A percentile compares a stretch with the other conserved stretches of the same genome.
phyloP scores from a whole-genome alignment of 2,888 invertebrate genomes.

The Rhogogaster chlorosoma region DNA sequence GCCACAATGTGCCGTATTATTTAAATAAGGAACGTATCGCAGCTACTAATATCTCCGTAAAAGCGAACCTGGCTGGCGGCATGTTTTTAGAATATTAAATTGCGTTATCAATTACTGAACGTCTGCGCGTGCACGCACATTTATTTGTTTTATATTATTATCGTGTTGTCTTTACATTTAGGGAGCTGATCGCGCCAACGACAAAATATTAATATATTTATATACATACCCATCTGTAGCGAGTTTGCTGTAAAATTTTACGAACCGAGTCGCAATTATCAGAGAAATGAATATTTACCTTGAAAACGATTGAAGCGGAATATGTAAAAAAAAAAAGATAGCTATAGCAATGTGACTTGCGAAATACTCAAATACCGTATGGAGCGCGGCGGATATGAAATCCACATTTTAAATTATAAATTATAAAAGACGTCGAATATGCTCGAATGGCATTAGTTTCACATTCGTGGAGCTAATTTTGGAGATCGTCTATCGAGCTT shows the following conservation, averaged over 20 bases:
- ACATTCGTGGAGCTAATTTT: not conserved
- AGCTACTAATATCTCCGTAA: constrained; percentile 40
- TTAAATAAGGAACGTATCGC: constrained; percentile 44
- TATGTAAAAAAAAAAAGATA: not conserved
- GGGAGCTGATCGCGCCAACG: constrained; percentile 6
- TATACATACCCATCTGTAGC: not conserved
- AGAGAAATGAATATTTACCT: not conserved
- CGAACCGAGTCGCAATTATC: not conserved
- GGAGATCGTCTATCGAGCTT: not conserved
- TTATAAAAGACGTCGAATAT: not conserved
- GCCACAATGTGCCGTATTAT: constrained; percentile 32
- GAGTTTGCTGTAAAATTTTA: not conserved
- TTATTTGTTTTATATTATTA: constrained; percentile 44
- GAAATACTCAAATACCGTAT: too few species aligned
- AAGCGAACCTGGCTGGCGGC: constrained; percentile 40
- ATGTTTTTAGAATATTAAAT: constrained; percentile 49
- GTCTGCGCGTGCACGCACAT: not conserved
- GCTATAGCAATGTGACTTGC: not conserved
- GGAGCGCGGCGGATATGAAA: not conserved
- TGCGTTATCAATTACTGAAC: constrained; percentile 40
- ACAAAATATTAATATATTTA: not conserved
- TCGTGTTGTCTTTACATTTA: constrained; percentile 37
- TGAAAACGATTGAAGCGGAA: not conserved
- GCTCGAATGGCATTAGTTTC: not conserved
- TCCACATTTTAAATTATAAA: not conserved